These are phyloP conservation scores for Trachelus tabidus DNA, from an alignment of 2,888 invertebrate species.

Conservation along the genomic window DNA sequence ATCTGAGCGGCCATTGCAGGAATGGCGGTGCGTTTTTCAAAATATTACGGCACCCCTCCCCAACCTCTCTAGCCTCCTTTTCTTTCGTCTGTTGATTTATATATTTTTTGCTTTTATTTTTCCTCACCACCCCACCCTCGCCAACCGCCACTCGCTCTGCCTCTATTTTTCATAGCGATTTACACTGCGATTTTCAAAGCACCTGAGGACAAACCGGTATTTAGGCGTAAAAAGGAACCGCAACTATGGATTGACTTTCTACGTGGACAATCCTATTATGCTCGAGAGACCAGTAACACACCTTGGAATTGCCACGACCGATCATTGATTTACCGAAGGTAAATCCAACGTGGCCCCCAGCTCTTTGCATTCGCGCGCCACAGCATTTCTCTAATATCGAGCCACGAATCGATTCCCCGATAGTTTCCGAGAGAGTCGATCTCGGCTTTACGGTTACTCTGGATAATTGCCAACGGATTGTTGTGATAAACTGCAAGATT, in stretches of 20 bases:
- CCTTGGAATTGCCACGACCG: constrained; percentile 2
- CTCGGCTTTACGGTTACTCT: neutral
- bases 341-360: neutral
- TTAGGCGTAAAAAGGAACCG: constrained; percentile 2
- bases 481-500: neutral
- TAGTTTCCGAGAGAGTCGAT: neutral
- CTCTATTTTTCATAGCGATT: neutral
- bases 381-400: neutral
- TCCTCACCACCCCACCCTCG: neutral
- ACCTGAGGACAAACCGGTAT: neutral
- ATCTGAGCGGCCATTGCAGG: neutral
- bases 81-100: neutral
- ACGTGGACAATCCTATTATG: constrained; percentile 11
- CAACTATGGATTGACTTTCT: constrained; percentile 1
- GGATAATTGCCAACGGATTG: neutral
- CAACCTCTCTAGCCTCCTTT: neutral
- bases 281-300: neutral
- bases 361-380: neutral
- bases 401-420: neutral
- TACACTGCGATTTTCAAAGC: neutral
- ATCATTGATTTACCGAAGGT: constrained; percentile 6
- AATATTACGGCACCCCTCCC: neutral
- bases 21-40: neutral
- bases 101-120: neutral
- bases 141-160: neutral